phyloP scores from a whole-genome alignment of 2,113 vertebrate species.

The Carassius auratus region DNA sequence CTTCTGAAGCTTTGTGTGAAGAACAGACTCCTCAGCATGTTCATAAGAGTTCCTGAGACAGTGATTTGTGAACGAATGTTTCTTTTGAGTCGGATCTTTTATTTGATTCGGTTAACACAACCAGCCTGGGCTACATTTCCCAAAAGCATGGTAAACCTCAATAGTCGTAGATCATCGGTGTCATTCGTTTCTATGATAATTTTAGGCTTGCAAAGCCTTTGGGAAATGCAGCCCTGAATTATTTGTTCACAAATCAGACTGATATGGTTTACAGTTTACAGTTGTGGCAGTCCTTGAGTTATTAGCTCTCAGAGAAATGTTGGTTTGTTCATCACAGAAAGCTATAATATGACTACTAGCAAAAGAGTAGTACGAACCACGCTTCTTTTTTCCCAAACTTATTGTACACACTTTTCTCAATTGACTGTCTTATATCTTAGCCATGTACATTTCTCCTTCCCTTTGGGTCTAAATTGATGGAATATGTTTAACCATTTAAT shows the following conservation, averaged over 20 bases:
- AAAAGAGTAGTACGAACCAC: not conserved
- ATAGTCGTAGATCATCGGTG: not conserved
- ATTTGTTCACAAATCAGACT: not conserved
- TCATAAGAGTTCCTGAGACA: not conserved
- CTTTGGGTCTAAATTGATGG: too few relatives aligned
- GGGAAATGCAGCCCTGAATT: not conserved
- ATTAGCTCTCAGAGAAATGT: not conserved
- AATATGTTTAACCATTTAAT: not conserved
- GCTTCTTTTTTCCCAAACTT: too few relatives aligned
- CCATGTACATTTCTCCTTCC: too few relatives aligned
- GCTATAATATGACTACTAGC: not conserved
- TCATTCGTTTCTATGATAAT: not conserved
- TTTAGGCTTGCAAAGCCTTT: not conserved
- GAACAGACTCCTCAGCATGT: not conserved
- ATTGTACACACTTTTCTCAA: too few relatives aligned
- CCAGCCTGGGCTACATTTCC: not conserved
- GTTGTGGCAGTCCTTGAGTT: not conserved
- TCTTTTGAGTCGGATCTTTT: not conserved
- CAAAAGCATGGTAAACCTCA: not conserved
- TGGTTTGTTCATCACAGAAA: not conserved
- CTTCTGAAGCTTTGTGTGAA: not conserved
- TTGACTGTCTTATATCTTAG: too few relatives aligned
- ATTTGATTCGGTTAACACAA: too few relatives aligned
- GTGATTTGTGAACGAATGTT: not conserved
- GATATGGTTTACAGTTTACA: not conserved